Base-by-base conservation (phyloP, 1,140 invertebrate genomes). In the Drosophila rhopaloa region DNA sequence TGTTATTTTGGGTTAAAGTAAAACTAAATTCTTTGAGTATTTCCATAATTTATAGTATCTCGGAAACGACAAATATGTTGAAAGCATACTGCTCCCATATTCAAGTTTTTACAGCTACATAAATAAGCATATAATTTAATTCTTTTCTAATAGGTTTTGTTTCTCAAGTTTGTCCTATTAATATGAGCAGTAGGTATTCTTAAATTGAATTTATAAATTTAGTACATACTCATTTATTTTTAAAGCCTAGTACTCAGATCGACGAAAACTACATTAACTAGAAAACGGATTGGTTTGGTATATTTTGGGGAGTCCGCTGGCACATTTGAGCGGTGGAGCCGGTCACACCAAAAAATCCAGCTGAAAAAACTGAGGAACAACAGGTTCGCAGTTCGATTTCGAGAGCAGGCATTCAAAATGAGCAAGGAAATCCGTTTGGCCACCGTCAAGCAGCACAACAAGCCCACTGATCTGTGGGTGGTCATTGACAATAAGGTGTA, bases 401-500 rank as follows among this genome's bases (percentile, higher is more conserved):
- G 27, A 35, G 13, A 62, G 35, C 37, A 62, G 54, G 60, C 38
- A 60, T 13, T 11, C 9, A 65, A 65, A n/a, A 68, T 68, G 65
- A 32, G 47, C 38, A 88, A 81, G 68, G 58, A 92, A 80, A 93
- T 94, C 44, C 93, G 92, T 3, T 85, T 93, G 16, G 93, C 86
- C 19, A 94, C 95, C 92, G 94, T 95, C 19, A 93, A 93, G 46
- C 91, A 94, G 66, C 94, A 95, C 76, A 93, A 93, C 37, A 91
- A 90, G 29, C 82, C 90, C 32, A 85, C 92, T 10, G 93, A 94
- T 76, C 77, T 93, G 2, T 95, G 95, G 95, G 91, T 95, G 24
- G 91, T 95, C 37, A 95, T 96, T 61, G 93, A 95, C 44, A 93
- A 95, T 72, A 93, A 93, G 75, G 94, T 96, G 57, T 96, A 96